Base-by-base conservation (phyloP, 1,140 invertebrate species). In the Pogonomyrmex barbatus region DNA sequence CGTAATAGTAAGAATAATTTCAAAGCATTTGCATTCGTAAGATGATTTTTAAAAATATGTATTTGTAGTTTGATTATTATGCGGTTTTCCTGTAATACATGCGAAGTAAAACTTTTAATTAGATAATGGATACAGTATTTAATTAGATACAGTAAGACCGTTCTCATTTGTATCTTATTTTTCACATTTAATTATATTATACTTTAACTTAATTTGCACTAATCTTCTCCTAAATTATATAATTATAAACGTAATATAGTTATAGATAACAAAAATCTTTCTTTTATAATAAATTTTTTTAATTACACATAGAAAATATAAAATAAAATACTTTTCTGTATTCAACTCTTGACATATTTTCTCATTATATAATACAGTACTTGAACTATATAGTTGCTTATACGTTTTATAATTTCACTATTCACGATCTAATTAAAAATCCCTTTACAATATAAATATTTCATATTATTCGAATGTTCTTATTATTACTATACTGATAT, bases 1-100 rank as follows among this genome's bases (percentile, higher is more conserved):
- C 33, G 68, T 30, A 73, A 83, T 82, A 47, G 14, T 75, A 60
- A 3, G 30, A 45, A 73, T 60, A 83, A 36, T 60, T 67, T 67
- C 0, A 42, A 33, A 39, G 45, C 45, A 60, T 65, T 71, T 71
- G 33, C n/a, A 68, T 36, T 45, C 2, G 6, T 42, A 67, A 82
- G 9, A 68, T n/a, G 5, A 17, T 0, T n/a, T 68, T 54, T 8
- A 52, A 24, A 42, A 58, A 78, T 39, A 47, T 30, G 24, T 24
- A 67, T 45, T 42, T 54, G 10, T 52, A 24, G 2, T 71, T 56
- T 71, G 45, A 17, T 68, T 54, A 42, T 71, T 58, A 39, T 73
- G 9, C 10, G 17, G 10, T 39, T 54, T 24, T 79, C 4, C 6
- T 79, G 17, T 30, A 24, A 52, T 14, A 30, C 33, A 39, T 17